Evolutionary conservation across 2,888 invertebrate genomes (phyloP).

Genomic region (Tenthredo mesomela): DNA sequence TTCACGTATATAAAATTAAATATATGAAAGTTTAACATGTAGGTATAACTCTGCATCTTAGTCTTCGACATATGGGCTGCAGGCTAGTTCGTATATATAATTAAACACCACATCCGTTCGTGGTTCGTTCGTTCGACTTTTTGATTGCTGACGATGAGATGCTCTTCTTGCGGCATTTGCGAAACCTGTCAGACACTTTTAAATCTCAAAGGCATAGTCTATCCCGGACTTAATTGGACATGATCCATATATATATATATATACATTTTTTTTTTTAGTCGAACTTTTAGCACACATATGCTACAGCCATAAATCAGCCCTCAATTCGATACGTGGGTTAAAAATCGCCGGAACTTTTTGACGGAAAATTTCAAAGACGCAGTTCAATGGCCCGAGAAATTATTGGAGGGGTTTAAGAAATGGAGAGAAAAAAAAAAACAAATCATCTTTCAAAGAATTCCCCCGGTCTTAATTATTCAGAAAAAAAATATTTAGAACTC

Average conservation of each 20-base stretch:
- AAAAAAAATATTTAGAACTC: not conserved
- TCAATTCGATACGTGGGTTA: not conserved
- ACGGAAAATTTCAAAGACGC: not conserved
- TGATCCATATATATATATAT: not conserved
- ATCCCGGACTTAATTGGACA: conserved; percentile 8
- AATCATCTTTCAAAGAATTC: not conserved
- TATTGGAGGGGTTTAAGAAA: not conserved
- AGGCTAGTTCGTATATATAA: conserved; percentile 31
- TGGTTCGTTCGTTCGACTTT: conserved; percentile 4
- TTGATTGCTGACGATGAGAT: conserved; percentile 17
- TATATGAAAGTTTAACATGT: not conserved
- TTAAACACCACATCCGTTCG: conserved; percentile 37
- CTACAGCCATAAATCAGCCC: not conserved
- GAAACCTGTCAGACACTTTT: conserved; percentile 26
- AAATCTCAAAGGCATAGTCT: not conserved
- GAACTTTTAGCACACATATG: not conserved
- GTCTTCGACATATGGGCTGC: not conserved
- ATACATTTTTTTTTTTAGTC: too few relatives aligned
- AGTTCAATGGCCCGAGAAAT: not conserved
- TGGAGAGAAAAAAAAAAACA: not conserved
- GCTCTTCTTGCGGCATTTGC: conserved; percentile 24
- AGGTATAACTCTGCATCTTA: not conserved
- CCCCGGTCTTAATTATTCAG: not conserved
- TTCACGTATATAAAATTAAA: not conserved
- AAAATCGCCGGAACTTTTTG: not conserved